phyloP scores from a whole-genome alignment of 2,797 vertebrate genomes.

The Oophaga sylvatica region DNA sequence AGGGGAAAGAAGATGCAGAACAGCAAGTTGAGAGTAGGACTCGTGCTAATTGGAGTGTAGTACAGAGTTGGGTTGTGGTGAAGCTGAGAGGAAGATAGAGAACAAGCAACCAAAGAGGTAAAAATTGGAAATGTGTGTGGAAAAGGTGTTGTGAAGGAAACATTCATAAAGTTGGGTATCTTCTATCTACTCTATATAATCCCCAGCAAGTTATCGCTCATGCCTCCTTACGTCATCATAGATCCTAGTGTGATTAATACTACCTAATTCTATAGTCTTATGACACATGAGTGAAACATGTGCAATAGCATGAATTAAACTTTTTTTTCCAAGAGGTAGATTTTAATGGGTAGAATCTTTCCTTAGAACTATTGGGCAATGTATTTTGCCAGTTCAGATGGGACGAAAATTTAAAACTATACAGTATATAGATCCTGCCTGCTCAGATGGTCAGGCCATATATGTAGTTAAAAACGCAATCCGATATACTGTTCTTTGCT shows the following conservation, averaged over 20 bases:
- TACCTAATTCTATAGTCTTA: background rate
- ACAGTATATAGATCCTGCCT: background rate
- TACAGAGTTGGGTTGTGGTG: too few relatives aligned
- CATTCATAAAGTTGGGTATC: too few relatives aligned
- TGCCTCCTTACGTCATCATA: background rate
- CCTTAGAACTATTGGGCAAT: background rate
- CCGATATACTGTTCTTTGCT: background rate
- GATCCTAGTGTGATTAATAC: background rate
- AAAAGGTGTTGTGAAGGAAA: too few relatives aligned
- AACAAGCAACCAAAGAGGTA: too few relatives aligned
- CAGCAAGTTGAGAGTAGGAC: too few relatives aligned
- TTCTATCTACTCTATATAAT: too few relatives aligned
- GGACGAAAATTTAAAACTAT: background rate
- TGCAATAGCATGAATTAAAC: background rate
- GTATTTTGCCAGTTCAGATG: background rate
- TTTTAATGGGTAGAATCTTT: background rate
- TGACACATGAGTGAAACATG: conserved; percentile 14
- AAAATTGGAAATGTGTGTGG: too few relatives aligned
- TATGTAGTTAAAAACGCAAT: background rate
- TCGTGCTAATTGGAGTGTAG: too few relatives aligned
- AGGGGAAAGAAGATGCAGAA: too few relatives aligned
- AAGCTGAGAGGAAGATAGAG: too few relatives aligned
- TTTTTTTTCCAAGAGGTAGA: background rate
- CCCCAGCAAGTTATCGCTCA: too few relatives aligned
- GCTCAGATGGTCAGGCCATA: background rate